Conservation (phyloP, 2,888 invertebrate species). For the Thecocarcelia acutangulata region DNA sequence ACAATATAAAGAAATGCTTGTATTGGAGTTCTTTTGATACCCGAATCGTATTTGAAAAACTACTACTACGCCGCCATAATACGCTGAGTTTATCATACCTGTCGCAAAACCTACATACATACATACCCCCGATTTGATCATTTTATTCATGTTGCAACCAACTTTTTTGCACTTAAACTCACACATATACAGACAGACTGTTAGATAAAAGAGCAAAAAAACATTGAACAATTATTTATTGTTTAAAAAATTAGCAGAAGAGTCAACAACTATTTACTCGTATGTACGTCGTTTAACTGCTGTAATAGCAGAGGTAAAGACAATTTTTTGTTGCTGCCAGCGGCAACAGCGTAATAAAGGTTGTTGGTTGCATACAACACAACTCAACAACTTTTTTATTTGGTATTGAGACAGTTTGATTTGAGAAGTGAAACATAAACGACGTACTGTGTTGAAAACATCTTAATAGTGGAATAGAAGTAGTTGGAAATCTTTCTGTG, state of each 20-base stretch:
- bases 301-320: constrained; percentile 23
- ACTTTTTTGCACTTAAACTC: constrained; percentile 43
- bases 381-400: constrained; percentile 54
- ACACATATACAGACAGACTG: constrained; percentile 17
- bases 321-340: constrained; percentile 15
- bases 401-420: constrained; percentile 61
- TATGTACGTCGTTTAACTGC: constrained; percentile 17
- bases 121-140: constrained; percentile 53
- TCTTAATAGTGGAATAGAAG: constrained; percentile 6
- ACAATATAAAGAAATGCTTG: no score
- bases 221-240: constrained; percentile 38
- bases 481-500: constrained; percentile 1
- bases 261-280: constrained; percentile 1
- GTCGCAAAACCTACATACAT: no score
- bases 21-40: no score
- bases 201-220: constrained; percentile 28
- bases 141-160: constrained; percentile 65
- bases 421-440: constrained; percentile 57
- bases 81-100: no score
- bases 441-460: constrained; percentile 51
- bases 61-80: no score
- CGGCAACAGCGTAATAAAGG: constrained; percentile 30
- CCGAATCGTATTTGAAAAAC: no score
- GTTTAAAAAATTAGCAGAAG: no score
- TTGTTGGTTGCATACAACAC: constrained; percentile 41